Base-by-base conservation (phyloP, 1,140 invertebrate species). In the Drosophila burlai region DNA sequence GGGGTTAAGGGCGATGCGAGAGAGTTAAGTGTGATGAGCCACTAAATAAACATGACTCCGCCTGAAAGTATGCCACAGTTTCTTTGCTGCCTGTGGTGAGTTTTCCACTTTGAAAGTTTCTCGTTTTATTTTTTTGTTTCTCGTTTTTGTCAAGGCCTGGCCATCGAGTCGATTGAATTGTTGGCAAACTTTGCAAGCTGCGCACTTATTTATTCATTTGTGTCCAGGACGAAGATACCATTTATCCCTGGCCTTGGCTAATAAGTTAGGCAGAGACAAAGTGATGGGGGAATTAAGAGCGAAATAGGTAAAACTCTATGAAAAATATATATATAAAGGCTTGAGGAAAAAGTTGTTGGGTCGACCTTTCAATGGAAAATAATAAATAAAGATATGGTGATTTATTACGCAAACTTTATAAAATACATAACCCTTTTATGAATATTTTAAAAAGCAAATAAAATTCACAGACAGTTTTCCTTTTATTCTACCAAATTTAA, bases 1-100 rank as follows among this genome's bases (percentile, higher is more conserved):
- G 47, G 63, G 13, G 26, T 67, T 64, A 63, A 66, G 38, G 10
- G 60, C 13, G 16, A 34, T 24, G 16, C 15, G 7, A 9, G 24
- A n/a, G 66, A 7, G n/a, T 66, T 46, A 47, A 64, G 46, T 18
- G 59, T 31, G 59, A 49, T 34, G 36, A 18, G 15, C 18, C 13
- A 63, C 43, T 38, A 34, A 67, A 45, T 31, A 50, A 42, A 43
- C 15, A 31, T 24, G 26, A 6, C 36, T 36, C 21, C 3, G 85
- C 49, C 84, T 57, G 65, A 91, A 91, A 85, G 78, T 67, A 85
- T 75, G 75, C 84, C 59, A 64, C 85, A 73, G 21, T 76, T 73
- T 81, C 54, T 71, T 62, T 24, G n/a, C 34, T 13, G 18, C 24
- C 16, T 24, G 43, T 62, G 64, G 57, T 67, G 57, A 46, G 34